A percentile compares a stretch with the other conserved stretches of the same genome.
phyloP scores from a whole-genome alignment of 2,888 invertebrate genomes.

The Oscheius sp. region DNA sequence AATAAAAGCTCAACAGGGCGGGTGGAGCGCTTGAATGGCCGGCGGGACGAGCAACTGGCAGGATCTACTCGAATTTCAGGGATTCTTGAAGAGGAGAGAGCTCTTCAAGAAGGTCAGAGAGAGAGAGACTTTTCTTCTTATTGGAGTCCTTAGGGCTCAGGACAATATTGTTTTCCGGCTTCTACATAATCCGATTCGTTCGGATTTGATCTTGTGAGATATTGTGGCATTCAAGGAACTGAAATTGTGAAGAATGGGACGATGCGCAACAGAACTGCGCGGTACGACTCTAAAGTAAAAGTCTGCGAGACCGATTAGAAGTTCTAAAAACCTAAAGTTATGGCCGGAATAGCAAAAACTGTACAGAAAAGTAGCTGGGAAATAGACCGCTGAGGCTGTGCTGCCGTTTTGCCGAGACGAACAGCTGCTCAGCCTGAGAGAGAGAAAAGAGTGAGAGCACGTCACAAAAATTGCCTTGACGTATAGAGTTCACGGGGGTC shows the following conservation, averaged over 20 bases:
- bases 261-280: too few relatives aligned
- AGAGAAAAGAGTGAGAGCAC: constrained; percentile 7
- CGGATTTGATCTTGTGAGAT: too few relatives aligned
- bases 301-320: too few relatives aligned
- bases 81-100: not conserved
- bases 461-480: constrained; percentile 20
- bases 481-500: constrained; percentile 26
- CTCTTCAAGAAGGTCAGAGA: too few relatives aligned
- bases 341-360: not conserved
- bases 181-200: too few relatives aligned
- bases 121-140: too few relatives aligned
- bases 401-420: constrained; percentile 7
- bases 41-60: constrained; percentile 32
- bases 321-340: too few relatives aligned
- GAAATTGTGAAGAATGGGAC: too few relatives aligned
- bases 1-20: constrained; percentile 35
- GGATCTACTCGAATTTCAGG: constrained; percentile 30
- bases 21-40: constrained; percentile 24
- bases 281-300: too few relatives aligned
- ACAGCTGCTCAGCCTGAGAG: constrained; percentile 14
- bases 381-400: not conserved
- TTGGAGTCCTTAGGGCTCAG: too few relatives aligned
- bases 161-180: too few relatives aligned
- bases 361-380: not conserved
- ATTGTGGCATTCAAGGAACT: too few relatives aligned